Base-by-base conservation (phyloP, 1,140 invertebrate genomes). In the Saccostrea glomerata region DNA sequence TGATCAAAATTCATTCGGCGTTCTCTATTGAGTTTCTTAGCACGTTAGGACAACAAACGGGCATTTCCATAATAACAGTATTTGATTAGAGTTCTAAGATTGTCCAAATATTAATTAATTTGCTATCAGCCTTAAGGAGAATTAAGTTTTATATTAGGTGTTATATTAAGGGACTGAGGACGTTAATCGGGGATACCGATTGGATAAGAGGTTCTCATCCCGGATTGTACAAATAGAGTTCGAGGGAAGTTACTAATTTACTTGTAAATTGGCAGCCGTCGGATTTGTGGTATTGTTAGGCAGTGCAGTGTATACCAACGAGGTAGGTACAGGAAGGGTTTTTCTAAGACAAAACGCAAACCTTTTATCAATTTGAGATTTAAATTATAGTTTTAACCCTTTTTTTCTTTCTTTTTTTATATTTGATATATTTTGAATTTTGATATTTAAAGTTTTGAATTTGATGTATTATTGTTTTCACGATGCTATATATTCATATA, bases 91-190 rank as follows among this genome's bases (percentile, higher is more conserved):
- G 13, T 77, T 77, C 70, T 30, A 77, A 36, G 70, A 36, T 30
- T 40, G 70, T 36, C 70, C 25, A 77, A 77, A 77, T 77, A 77
- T 77, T 77, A 77, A 77, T 77, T 77, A 77, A 77, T 77, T 77
- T 77, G 70, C 70, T 30, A 77, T 77, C 30, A 73, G 70, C 70
- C 30, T 36, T 36, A 36, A 77, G 70, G 11, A 30, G 70, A 30
- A 77, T 77, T 25, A 77, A 77, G 70, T 36, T 30, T 77, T 77
- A 77, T 77, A 77, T 77, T 77, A 77, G 70, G 13, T 77, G 70
- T 9, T 77, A 77, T 25, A 77, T 77, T 77, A 30, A 23, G 25
- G 30, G 25, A 30, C 70, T 77, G 23, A 17, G 25, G 12, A 77
- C 9, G 23, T 15, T 25, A 77, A 77, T 36, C 23, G 70, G 30